Evolutionary conservation across 2,797 vertebrate species (phyloP), one percentile per base, ranked within the genome.

Genomic region (Melanotaenia boesemani): DNA sequence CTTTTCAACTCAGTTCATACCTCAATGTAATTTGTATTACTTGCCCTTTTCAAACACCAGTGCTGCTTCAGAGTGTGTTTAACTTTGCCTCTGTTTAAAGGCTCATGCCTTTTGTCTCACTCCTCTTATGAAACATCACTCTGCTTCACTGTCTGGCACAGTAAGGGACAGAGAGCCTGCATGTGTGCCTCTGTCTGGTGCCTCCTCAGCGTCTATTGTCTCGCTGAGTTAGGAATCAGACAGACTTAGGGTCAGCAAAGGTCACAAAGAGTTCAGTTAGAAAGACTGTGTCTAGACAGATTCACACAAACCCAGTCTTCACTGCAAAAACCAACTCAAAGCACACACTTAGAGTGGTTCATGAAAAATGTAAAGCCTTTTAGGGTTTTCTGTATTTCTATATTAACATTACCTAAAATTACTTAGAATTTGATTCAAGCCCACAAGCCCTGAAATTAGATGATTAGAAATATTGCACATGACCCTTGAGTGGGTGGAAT

Each of bases 121-220:
- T 70, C 62, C 67, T 79, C 67, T 26, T 39, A 71, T 50, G 41
- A 67, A 77, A 70, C 79, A 77, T 83, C 77, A 67, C 36, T 83
- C 78, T 77, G 63, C 63, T 62, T 85, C 70, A 65, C 67, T 84
- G 85, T 90, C 76, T 82, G 63, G 75, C 74, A 68, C 74, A 0
- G 59, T 72, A 74, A 77, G 76, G 86, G 64, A 78, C 82, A 39
- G 77, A 67, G 56, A 75, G 52, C 69, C 63, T 75, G 64, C 16
- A 56, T 78, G 57, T 55, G 76, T 63, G 76, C 84, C 72, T 74
- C 74, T 69, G 84, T 85, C 70, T 86, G 77, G 65, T 82, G 79
- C 80, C 84, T 89, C 74, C 63, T 91, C 89, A 88, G 79, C 80
- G 22, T 87, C 85, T 81, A 87, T 79, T 76, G 74, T 83, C 70